phyloP scores from a whole-genome alignment of 2,113 vertebrate species.

The Strix uralensis region DNA sequence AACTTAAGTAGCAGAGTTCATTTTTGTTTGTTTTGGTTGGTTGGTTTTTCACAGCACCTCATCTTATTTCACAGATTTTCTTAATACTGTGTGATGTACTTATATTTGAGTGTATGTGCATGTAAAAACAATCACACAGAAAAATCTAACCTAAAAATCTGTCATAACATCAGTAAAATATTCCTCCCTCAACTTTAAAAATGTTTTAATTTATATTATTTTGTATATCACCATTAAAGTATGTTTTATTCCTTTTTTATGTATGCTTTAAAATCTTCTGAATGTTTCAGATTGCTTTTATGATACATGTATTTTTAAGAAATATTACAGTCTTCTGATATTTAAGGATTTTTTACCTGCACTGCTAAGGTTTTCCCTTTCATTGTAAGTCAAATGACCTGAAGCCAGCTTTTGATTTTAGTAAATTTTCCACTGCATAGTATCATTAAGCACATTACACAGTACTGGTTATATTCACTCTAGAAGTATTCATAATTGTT shows the following conservation, averaged over 20 bases:
- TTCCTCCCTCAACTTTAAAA: neutral
- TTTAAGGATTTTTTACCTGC: neutral
- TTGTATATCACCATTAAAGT: neutral
- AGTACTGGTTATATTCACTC: neutral
- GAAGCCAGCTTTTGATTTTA: neutral
- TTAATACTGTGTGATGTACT: neutral
- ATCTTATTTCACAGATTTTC: neutral
- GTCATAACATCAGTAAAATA: neutral
- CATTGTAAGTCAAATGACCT: neutral
- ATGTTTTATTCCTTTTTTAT: neutral
- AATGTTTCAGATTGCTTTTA: neutral
- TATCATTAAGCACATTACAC: neutral
- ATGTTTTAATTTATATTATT: neutral
- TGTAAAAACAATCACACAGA: neutral
- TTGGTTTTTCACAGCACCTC: neutral
- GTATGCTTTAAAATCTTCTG: neutral
- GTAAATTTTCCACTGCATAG: neutral
- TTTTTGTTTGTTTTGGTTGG: neutral
- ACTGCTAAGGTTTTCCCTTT: neutral
- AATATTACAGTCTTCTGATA: neutral
- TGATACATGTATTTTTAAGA: neutral
- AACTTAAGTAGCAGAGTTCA: neutral
- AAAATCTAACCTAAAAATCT: neutral
- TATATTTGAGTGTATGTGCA: neutral
- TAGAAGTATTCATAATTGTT: neutral